Evolutionary conservation across 2,113 vertebrate species (phyloP).

Genomic region (Hystrix brachyura): DNA sequence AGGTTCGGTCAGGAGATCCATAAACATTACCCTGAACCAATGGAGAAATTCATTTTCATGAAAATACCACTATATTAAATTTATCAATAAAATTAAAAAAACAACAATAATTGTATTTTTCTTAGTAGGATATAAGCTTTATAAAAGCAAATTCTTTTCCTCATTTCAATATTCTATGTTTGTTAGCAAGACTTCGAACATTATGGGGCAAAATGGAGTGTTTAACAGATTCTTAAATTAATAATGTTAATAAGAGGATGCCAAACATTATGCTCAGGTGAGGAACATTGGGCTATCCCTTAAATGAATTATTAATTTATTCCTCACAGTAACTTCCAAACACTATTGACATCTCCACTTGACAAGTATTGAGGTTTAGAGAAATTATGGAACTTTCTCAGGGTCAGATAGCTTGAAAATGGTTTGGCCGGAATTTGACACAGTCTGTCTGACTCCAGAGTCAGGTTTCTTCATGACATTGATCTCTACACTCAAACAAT

Average conservation of each 20-base stretch:
- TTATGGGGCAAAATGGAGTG: not conserved
- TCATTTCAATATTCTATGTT: conserved; percentile 4
- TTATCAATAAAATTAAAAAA: not conserved
- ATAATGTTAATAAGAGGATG: not conserved
- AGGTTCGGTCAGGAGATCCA: conserved; percentile 30
- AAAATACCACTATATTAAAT: conserved; percentile 11
- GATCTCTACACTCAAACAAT: conserved; percentile 24
- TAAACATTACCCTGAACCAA: conserved; percentile 37
- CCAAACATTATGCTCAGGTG: not conserved
- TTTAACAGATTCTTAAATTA: not conserved
- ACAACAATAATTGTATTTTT: not conserved
- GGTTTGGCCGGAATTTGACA: not conserved
- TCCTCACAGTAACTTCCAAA: not conserved
- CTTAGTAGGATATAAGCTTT: not conserved
- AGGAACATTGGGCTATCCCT: not conserved
- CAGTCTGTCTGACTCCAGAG: not conserved
- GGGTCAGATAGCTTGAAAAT: not conserved
- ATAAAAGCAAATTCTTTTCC: not conserved
- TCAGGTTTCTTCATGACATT: not conserved
- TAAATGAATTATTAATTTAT: not conserved
- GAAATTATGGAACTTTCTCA: not conserved
- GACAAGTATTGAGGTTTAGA: not conserved
- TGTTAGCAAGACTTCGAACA: not conserved
- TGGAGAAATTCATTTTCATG: conserved; percentile 57
- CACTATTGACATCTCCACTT: not conserved